Base-by-base conservation (phyloP, 2,888 invertebrate species). In the Athalia rosae region DNA sequence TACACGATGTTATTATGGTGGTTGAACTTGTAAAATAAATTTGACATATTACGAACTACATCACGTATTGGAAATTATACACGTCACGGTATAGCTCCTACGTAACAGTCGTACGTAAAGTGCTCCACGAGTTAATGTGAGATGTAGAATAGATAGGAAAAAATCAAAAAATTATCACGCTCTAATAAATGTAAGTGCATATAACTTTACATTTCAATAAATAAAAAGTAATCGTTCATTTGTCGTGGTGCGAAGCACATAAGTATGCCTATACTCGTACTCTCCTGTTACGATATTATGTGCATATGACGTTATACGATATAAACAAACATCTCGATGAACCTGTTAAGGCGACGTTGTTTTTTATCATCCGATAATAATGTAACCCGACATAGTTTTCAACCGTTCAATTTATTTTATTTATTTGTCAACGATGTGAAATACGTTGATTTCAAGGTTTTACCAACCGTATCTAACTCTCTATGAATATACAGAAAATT, bases 401-500 rank as follows among this genome's bases (percentile, higher is more conserved):
- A 53, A 53, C 53, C 4, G 53, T 53, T 53, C 53, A 2, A 28
- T 28, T 28, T 28, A 28, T 28, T 53, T 53, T 53, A 53, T 15
- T 43, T 71, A 71, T 58, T 43, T 71, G 71, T 50, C 58, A 43
- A 71, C 71, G n/a, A 45, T 58, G 71, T 71, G 45, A 71, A 71
- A 71, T 71, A 13, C 41, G 45, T 58, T 58, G 11, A 58, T 71
- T 71, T 58, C 71, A 71, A 71, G 58, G 71, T 71, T 71, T 71
- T 71, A 58, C 15, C 58, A n/a, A 4, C 58, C 8, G 43, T 67
- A 50, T 15, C 48, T 48, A 66, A 66, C 66, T 66, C 67, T 53
- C 67, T 67, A 50, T 67, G 47, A 47, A 28, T 50, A 67, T 41
- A 67, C 11, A 67, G 67, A 67, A 48, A 67, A 67, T 67, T 53